Percentiles rank a stretch among this genome's conserved stretches.
Evolutionary conservation across 2,113 vertebrate genomes (phyloP).

Genomic region (Coracopsis vasa): DNA sequence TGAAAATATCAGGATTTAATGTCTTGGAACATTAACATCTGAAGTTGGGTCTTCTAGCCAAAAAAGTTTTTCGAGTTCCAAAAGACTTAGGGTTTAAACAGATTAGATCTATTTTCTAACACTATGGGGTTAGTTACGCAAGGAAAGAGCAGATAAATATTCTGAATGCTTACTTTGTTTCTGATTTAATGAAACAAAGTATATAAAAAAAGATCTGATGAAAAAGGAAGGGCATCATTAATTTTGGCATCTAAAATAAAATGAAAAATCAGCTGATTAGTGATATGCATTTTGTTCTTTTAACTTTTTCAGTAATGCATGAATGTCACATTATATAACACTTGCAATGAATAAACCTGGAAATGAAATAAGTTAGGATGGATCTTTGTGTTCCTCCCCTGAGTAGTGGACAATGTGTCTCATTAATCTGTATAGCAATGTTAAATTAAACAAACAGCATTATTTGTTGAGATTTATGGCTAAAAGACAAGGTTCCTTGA

Average conservation of each 20-base stretch:
- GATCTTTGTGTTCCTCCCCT: conserved; percentile 53
- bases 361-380: conserved; percentile 61
- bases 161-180: conserved; percentile 10
- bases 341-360: conserved; percentile 59
- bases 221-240: conserved; percentile 62
- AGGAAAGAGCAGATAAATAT: neutral
- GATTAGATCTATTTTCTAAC: neutral
- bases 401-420: conserved; percentile 51
- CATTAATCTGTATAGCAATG: conserved; percentile 58
- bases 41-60: neutral
- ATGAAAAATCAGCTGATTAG: conserved; percentile 71
- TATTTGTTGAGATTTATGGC: conserved; percentile 60
- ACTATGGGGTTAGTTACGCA: neutral
- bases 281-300: conserved; percentile 56
- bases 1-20: neutral
- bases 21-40: neutral
- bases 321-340: conserved; percentile 68
- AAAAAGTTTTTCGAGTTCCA: conserved; percentile 3
- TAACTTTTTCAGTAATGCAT: conserved; percentile 62
- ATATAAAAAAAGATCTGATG: neutral
- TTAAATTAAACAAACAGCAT: conserved; percentile 63
- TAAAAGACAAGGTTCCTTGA: neutral
- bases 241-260: conserved; percentile 60
- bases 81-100: neutral
- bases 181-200: conserved; percentile 30